Base-by-base conservation (phyloP, 2,888 invertebrate species). In the Branchipolynoe longqiensis region DNA sequence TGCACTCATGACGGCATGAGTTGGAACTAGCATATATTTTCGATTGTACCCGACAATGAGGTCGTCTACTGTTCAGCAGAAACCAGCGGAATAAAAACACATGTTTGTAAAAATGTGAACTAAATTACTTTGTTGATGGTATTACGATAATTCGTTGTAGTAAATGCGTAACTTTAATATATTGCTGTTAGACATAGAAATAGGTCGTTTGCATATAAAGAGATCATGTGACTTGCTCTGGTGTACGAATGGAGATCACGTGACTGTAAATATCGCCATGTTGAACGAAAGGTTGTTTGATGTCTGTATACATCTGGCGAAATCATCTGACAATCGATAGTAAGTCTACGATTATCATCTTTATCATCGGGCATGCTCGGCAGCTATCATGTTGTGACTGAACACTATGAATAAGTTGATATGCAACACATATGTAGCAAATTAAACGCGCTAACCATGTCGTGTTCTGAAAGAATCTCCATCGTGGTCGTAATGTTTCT, bases 211-310 rank as follows among this genome's bases (percentile, higher is more conserved):
- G 78, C 41, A 78, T 78, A 78, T 78, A 78, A 78, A 78, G 78
- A 58, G 58, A 59, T 82, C 92, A 92, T 91, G 92, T 92, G 92
- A 92, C 91, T 91, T 91, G 88, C 90, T 92, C 90, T 91, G 91
- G 91, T 90, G 92, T 92, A 92, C 92, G 91, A 92, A 90, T 22
- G 78, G 86, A 87, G 90, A 69, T 92, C 92, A 92, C 92, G 92
- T 92, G 92, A 92, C 90, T 64, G 91, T 31, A 92, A 25, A 48
- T 56, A 62, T 81, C 85, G 86, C 83, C 83, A 84, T 84, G 85
- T 85, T 85, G 69, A 62, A 83, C 59, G 38, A 33, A 64, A 54
- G 69, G 69, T 69, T 69, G 69, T 69, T 69, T 69, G 69, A 18
- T 8, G 33, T 59, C 25, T 58, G 82, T 59, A 38, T 38, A 58